Base-by-base conservation (phyloP, 2,888 invertebrate genomes). In the Allophyes oxyacanthae region DNA sequence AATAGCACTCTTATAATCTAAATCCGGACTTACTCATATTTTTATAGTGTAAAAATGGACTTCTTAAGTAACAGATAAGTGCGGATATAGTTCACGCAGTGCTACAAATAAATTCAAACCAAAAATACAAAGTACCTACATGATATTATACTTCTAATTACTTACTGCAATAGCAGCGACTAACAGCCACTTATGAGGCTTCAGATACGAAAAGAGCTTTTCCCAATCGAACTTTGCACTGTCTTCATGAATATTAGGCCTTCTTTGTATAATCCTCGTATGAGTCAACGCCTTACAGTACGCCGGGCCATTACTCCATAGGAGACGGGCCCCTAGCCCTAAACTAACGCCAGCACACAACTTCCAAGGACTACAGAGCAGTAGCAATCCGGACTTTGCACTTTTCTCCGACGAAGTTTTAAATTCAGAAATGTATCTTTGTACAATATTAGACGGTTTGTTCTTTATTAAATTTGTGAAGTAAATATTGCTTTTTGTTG, bases 81-180 rank as follows among this genome's bases (percentile, higher is more conserved):
- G n/a, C n/a, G n/a, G n/a, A n/a, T n/a, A n/a, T n/a, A n/a, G n/a
- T n/a, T n/a, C n/a, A n/a, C n/a, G n/a, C n/a, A n/a, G n/a, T n/a
- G n/a, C n/a, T n/a, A n/a, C n/a, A n/a, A n/a, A n/a, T n/a, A n/a
- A n/a, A n/a, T n/a, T n/a, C n/a, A n/a, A n/a, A n/a, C n/a, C n/a
- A n/a, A n/a, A n/a, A n/a, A n/a, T n/a, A n/a, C n/a, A n/a, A n/a
- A n/a, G n/a, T n/a, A n/a, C n/a, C n/a, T n/a, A n/a, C n/a, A n/a
- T n/a, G n/a, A n/a, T n/a, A n/a, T n/a, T n/a, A n/a, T n/a, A n/a
- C n/a, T n/a, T n/a, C n/a, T n/a, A n/a, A n/a, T 28, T 20, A 95
- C 96, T 95, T 90, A 98, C 98, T 77, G 95, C 94, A 77, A 98
- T 94, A 56, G 98, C 98, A 52, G 96, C 95, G 6, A 96, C 79